These are phyloP conservation scores for Clarias fuscus DNA, from an alignment of 2,797 vertebrate genomes.

Conservation along the genomic window DNA sequence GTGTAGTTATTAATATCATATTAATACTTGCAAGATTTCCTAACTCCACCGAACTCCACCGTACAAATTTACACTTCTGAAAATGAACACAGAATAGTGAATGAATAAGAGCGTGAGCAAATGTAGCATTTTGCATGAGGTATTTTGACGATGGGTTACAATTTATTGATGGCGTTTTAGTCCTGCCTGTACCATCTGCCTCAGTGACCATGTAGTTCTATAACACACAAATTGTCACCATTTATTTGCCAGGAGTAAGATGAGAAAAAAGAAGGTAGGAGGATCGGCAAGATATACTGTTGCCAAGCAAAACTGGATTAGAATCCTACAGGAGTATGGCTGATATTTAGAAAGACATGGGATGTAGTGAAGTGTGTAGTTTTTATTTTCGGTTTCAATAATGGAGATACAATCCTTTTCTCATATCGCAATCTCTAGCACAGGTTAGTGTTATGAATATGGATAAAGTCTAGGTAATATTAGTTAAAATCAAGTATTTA, in stretches of 20 bases:
- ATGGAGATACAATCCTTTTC: background rate
- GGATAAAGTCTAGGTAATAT: no score
- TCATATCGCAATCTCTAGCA: no score
- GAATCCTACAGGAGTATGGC: background rate
- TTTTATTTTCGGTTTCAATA: background rate
- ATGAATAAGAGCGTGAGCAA: background rate
- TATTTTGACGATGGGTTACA: background rate
- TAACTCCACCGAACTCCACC: background rate
- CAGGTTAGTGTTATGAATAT: no score
- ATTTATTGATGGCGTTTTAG: conserved; percentile 6
- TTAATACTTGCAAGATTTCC: background rate
- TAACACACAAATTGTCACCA: conserved; percentile 25
- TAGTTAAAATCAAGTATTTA: no score
- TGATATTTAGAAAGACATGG: background rate
- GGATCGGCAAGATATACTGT: conserved; percentile 9
- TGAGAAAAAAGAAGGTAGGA: background rate
- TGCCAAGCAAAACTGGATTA: conserved; percentile 19
- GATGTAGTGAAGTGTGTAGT: background rate
- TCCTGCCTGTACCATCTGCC: conserved; percentile 8
- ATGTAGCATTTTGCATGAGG: background rate
- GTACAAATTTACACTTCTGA: background rate
- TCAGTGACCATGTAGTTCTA: conserved; percentile 26
- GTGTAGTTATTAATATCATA: no score
- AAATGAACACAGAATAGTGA: background rate
- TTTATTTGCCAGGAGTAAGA: conserved; percentile 10